Base-by-base conservation (phyloP, 2,888 invertebrate species). In the Julus scandinavius region DNA sequence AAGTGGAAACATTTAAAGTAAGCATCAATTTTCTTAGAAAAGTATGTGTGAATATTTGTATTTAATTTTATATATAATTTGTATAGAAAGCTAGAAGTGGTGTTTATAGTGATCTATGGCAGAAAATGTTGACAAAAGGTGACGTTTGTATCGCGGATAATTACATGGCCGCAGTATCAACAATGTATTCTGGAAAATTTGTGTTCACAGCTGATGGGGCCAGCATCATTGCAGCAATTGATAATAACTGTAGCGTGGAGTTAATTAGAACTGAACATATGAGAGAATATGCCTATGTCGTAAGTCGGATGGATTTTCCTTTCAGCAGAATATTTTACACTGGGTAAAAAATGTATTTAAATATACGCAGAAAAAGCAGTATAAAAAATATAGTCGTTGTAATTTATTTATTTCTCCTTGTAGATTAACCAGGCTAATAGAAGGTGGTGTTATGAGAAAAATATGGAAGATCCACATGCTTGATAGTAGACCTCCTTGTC, bases 241-340 rank as follows among this genome's bases (percentile, higher is more conserved):
- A 85, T 50, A 50, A 85, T 15, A 45, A 50, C 4, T 85, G 85
- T 17, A 50, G 49, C 45, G 49, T 85, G 0, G 85, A 50, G 49
- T 29, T 85, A 45, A 85, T 85, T 29, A 85, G 85, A 40, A 85
- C 85, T 9, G 45, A 45, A 45, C 85, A 85, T 29, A 85, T 85
- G 85, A 41, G 85, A 50, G 50, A 85, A 20, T 85, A 85, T 29
- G 49, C 50, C 11, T 85, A 85, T 50, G 85, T 45, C 1, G 50
- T 85, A 15, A 85, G 49, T 20, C n/a, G 85, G 4, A 41, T 45
- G 45, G 85, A 85, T 85, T 85, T 85, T 85, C 85, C 85, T 13
- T 85, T 85, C 50, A 5, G n/a, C 45, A 45, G 85, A 50, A 85
- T 85, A 29, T 50, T 85, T 20, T 85, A 85, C 29, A 17, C 50